Base-by-base conservation (phyloP, 2,888 invertebrate genomes). In the Xanthostigma xanthostigma region DNA sequence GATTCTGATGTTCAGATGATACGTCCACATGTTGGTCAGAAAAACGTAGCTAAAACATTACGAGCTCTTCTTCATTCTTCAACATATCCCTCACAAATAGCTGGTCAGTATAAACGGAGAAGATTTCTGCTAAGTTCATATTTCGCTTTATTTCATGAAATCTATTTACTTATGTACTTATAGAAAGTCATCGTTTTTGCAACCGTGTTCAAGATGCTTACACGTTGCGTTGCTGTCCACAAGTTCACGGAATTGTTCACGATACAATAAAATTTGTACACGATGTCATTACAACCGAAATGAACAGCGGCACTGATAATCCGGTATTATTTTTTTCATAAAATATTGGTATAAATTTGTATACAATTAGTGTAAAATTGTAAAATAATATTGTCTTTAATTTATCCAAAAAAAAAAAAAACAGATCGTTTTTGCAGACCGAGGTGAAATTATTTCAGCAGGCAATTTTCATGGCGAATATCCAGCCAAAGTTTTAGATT, bases 391-490 rank as follows among this genome's bases (percentile, higher is more conserved):
- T 2, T 12, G 38, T 44, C 11, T 46, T 48, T 33, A 45, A 35
- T 48, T 53, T 43, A 44, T 44, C 36, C 12, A n/a, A 41, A 11
- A 46, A 53, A 38, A 56, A 70, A n/a, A 41, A 11, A 46, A 53
- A 38, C 56, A 70, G 68, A 63, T 75, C 50, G 73, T 75, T 10
- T 71, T 76, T 59, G 65, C 72, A 8, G 72, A 74, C 45, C 59
- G 71, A 41, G 73, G 71, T 36, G 78, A 79, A 60, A 76, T 79
- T 42, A 74, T 81, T 50, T 78, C 79, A 8, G 78, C 76, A 6
- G 81, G 81, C 42, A 81, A 81, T 61, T 81, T 81, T 61, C 81
- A 81, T 57, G 81, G 80, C 8, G 81, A 81, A 63, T 81, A 81
- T 59, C 79, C 79, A 4, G 79, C 79, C 9, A 81, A 81, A 64